phyloP scores from a whole-genome alignment of 2,113 vertebrate genomes.

The Plectropomus leopardus region DNA sequence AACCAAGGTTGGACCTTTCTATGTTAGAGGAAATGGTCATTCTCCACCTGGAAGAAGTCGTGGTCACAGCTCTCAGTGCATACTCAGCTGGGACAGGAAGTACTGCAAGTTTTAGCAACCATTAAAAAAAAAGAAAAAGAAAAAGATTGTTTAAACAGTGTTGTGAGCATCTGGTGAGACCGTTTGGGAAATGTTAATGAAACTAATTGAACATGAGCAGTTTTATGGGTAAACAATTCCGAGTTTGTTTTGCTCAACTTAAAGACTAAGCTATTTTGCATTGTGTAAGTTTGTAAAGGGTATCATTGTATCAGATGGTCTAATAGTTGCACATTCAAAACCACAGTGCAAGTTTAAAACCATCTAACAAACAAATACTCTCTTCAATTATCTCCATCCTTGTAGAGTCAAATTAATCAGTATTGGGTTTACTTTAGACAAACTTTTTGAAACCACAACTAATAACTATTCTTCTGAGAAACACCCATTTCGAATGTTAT shows the following conservation, averaged over 20 bases:
- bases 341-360: slow-evolving; percentile 10
- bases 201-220: not conserved
- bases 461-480: not conserved
- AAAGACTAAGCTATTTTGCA: slow-evolving; percentile 3
- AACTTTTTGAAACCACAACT: not conserved
- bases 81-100: not conserved
- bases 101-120: not conserved
- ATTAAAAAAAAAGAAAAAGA: no score
- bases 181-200: no score
- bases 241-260: slow-evolving; percentile 18
- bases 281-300: not conserved
- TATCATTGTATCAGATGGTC: not conserved
- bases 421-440: not conserved
- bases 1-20: slow-evolving; percentile 21
- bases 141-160: not conserved
- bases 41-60: not conserved
- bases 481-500: no score
- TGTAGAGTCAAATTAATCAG: not conserved
- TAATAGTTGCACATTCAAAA: not conserved
- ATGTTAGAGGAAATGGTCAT: slow-evolving; percentile 1
- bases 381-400: not conserved
- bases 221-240: not conserved
- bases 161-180: not conserved
- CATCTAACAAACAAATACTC: not conserved
- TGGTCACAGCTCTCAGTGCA: not conserved